Evolutionary conservation across 2,797 vertebrate species (phyloP).

Genomic region (Betta splendens): DNA sequence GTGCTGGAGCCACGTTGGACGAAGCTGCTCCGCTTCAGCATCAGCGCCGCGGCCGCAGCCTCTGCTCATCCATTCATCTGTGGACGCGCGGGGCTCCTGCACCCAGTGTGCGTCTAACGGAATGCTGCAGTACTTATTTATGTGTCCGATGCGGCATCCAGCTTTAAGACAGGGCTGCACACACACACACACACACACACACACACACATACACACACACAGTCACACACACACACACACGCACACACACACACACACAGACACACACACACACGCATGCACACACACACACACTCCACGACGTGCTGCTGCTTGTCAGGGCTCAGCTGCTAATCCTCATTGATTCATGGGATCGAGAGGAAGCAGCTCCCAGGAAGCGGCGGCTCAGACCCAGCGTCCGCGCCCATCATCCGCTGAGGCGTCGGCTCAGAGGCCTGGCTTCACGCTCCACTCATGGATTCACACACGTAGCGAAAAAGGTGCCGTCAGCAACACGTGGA

Average conservation of each 20-base stretch:
- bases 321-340: slow-evolving; percentile 57
- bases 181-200: slow-evolving; percentile 29
- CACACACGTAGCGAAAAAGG: background rate
- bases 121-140: slow-evolving; percentile 62
- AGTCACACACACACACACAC: slow-evolving; percentile 11
- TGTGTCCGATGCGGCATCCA: slow-evolving; percentile 63
- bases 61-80: background rate
- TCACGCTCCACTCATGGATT: no score
- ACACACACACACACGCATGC: slow-evolving; percentile 4
- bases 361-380: slow-evolving; percentile 48
- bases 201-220: slow-evolving; percentile 11
- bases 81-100: no score
- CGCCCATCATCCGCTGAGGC: slow-evolving; percentile 40
- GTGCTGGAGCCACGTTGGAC: no score
- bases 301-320: slow-evolving; percentile 43
- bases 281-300: slow-evolving; percentile 15
- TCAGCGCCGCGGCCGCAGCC: slow-evolving; percentile 7
- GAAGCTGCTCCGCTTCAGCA: no score
- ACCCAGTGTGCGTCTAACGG: background rate
- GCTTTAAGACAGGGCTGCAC: slow-evolving; percentile 54
- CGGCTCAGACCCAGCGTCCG: slow-evolving; percentile 17
- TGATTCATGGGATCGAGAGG: slow-evolving; percentile 49
- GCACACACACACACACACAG: slow-evolving; percentile 45
- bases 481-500: background rate
- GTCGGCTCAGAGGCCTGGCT: no score